Evolutionary conservation across 2,113 vertebrate genomes (phyloP), one percentile per base, ranked within the genome.

Genomic region (Nerophis lumbriciformis): DNA sequence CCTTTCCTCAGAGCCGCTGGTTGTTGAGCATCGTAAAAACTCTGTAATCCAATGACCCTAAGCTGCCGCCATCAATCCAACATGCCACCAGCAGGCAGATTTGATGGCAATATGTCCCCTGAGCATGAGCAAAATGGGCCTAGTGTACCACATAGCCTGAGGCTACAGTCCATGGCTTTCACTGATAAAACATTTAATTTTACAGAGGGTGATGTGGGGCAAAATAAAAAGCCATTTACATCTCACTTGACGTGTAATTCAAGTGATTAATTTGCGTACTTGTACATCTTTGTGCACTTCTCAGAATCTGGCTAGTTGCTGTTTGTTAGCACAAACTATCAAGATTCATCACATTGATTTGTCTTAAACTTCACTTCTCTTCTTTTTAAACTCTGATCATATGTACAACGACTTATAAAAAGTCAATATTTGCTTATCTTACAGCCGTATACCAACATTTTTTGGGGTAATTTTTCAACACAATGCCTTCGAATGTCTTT

Each of bases 21-120:
- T 77, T 76, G 67, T 80, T 51, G 74, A 65, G 62, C 13, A 8
- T 59, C 69, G 71, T 81, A 63, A 82, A 85, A 78, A 62, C 71
- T 63, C 62, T 67, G 73, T 73, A 75, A 82, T 82, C 72, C 78
- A 81, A 63, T 70, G 77, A 82, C 66, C 77, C 72, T 71, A 68
- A 80, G 68, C 75, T 77, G 73, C 68, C n/a, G 8, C 71, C 61
- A 82, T 85, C 77, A 83, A 82, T 83, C 73, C 68, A 71, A 65
- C 54, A 59, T 67, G 70, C 63, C 72, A 66, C 66, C 62, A 75
- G 64, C 75, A 78, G 69, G 71, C 77, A 58, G 74, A 61, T 53
- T 51, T 69, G 74, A 71, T 66, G 63, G 70, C 61, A 45, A 57
- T 55, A 63, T 54, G 57, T 80, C 84, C 71, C 73, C 54, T 44